Base-by-base conservation (phyloP, 2,113 vertebrate genomes). In the Cettia cetti region DNA sequence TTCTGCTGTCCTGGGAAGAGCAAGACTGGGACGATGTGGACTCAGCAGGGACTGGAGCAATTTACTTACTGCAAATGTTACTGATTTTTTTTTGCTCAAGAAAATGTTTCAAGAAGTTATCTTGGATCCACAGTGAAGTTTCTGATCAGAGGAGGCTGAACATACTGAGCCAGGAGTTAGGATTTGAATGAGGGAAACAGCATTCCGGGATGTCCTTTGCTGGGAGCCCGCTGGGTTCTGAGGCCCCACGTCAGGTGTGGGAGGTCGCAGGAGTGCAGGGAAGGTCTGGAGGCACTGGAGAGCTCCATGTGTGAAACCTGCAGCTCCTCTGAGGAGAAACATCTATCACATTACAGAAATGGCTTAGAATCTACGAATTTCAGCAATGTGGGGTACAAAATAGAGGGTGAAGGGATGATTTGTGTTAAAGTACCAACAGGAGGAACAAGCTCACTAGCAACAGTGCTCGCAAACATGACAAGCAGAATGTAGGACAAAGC, bases 161-260 rank as follows among this genome's bases (percentile, higher is more conserved):
- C 12, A 11, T 5, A 56, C 18, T 27, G n/a, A 76, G 57, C 5
- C 21, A 66, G 35, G 17, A 86, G 13, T 13, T 28, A 13, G 18
- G 61, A 49, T 42, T 31, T n/a, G 40, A 69, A 35, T 0, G 8
- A 50, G 15, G 26, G 23, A 28, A 45, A n/a, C 2, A 30, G 56
- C 3, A 2, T 13, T 37, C 26, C 33, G 22, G 40, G 49, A 6
- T 23, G 11, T 54, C 20, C 19, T 53, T 30, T 27, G 61, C 42
- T 57, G 35, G n/a, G 59, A n/a, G 12, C 0, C 3, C 0, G 0
- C 0, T 4, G 3, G 56, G 74, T 8, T 35, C 42, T 0, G 3
- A 65, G 61, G 52, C 4, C 22, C 17, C 1, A 4, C 3, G 8
- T 2, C 5, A 0, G 7, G 10, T 16, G 14, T 0, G 0, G 26